phyloP scores from a whole-genome alignment of 1,140 invertebrate species.

The Steinernema feltiae region DNA sequence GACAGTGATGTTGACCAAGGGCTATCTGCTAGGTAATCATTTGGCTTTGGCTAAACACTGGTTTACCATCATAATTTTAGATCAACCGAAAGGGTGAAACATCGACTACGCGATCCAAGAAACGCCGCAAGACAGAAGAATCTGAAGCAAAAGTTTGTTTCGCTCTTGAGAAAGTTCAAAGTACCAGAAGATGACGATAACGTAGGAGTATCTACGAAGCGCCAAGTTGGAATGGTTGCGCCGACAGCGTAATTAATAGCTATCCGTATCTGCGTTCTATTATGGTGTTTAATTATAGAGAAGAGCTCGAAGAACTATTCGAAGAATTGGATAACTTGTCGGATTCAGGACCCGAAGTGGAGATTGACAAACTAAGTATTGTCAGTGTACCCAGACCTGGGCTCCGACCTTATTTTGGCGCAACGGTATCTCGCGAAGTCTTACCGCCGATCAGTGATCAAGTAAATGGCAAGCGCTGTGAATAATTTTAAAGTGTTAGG shows the following conservation, averaged over 20 bases:
- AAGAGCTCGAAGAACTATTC: conserved; percentile 48
- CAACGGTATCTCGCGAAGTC: conserved; percentile 24
- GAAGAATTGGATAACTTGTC: conserved; percentile 39
- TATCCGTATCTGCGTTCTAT: neutral
- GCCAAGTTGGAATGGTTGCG: neutral
- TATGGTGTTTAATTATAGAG: neutral
- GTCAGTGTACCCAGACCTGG: conserved; percentile 33
- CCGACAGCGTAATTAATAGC: neutral
- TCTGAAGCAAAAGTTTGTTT: conserved; percentile 92
- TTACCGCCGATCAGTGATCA: conserved; percentile 29
- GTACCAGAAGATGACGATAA: conserved; percentile 70
- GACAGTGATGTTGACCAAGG: conserved; percentile 24
- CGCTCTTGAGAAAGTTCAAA: conserved; percentile 81
- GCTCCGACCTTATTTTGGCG: conserved; percentile 30
- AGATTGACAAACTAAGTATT: conserved; percentile 34
- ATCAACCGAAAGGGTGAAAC: neutral
- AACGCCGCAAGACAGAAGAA: conserved; percentile 69
- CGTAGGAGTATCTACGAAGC: conserved; percentile 5
- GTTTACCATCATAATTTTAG: neutral
- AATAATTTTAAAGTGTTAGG: neutral
- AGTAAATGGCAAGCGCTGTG: conserved; percentile 10
- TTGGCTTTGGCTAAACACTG: neutral
- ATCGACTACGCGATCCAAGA: neutral
- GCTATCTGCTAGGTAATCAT: neutral
- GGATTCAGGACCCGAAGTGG: conserved; percentile 35